These are phyloP conservation scores for Dermatemys mawii DNA, from an alignment of 2,113 vertebrate genomes.

Conservation along the genomic window DNA sequence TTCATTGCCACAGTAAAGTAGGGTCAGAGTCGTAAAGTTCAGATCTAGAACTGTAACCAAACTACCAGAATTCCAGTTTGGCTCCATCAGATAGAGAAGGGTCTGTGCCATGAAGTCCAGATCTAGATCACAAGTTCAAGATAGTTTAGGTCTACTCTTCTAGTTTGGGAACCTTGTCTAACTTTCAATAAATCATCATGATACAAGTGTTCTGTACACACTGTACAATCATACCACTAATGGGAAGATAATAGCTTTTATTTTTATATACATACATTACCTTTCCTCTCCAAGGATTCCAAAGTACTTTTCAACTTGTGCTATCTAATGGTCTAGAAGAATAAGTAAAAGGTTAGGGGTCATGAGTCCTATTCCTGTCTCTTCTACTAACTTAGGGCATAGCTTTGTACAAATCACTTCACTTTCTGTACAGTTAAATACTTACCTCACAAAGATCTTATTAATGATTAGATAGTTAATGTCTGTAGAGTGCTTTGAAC, in stretches of 20 bases:
- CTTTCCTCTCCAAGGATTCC: not conserved
- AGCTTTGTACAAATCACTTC: not conserved
- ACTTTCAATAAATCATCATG: no score
- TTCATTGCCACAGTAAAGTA: not conserved
- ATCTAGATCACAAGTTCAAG: not conserved
- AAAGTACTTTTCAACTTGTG: not conserved
- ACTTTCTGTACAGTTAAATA: not conserved
- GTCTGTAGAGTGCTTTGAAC: not conserved
- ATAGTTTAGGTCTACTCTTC: not conserved
- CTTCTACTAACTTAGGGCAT: not conserved
- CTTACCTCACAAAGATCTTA: not conserved
- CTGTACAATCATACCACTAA: not conserved
- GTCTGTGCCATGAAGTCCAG: not conserved
- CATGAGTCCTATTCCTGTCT: rapidly evolving
- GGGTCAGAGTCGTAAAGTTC: not conserved
- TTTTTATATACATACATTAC: not conserved
- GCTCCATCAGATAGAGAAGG: not conserved
- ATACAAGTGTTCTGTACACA: not conserved
- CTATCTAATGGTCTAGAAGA: not conserved
- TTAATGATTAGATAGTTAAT: not conserved
- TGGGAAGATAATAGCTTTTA: not conserved
- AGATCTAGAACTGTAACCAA: not conserved
- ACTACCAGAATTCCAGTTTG: not conserved
- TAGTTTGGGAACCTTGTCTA: not conserved
- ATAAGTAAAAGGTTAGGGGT: not conserved